Evolutionary conservation across 2,113 vertebrate genomes (phyloP), one percentile per base, ranked within the genome.

Genomic region (Boleophthalmus pectinirostris): DNA sequence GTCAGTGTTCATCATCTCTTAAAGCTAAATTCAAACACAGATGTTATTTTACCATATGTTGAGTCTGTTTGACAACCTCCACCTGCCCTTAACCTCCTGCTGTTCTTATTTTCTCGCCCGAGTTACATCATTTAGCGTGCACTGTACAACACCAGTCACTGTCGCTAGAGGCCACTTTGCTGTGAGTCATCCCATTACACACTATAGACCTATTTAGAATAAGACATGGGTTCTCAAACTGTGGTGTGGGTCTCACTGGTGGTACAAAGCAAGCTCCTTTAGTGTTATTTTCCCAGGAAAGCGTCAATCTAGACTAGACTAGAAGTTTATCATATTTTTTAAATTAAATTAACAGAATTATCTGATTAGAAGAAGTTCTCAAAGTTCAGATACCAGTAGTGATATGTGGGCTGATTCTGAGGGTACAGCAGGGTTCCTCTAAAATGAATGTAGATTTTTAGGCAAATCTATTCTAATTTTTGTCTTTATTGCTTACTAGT

Each of bases 131-230:
- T 69, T 70, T 49, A 29, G 47, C 43, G 49, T n/a, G 46, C 24
- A 45, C 60, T 33, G 18, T 66, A 46, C 15, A 11, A 58, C 66
- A 74, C 65, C 71, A 80, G 64, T 84, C 70, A 68, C 16, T 66
- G 49, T 2, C 9, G 29, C 81, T 68, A 68, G 73, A 66, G 72
- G 78, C 14, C 1, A 58, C 68, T 66, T 58, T 33, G 38, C 43
- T 20, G 24, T 71, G 79, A 85, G 35, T 84, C 82, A 84, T 25
- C 70, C 72, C 25, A 38, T 75, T 38, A 78, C 79, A 75, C 75
- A 75, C 58, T 33, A 61, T 33, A 61, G 58, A 4, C 58, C 14
- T 61, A 20, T 61, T 61, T 33, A 61, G 24, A 61, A 33, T 15
- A 29, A 61, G 58, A 61, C 24, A 33, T 5, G 13, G 57, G 4